Percentiles rank a stretch among this genome's conserved stretches.
These are phyloP conservation scores for Cossypha caffra DNA, from an alignment of 2,797 vertebrate species.

Conservation along the genomic window DNA sequence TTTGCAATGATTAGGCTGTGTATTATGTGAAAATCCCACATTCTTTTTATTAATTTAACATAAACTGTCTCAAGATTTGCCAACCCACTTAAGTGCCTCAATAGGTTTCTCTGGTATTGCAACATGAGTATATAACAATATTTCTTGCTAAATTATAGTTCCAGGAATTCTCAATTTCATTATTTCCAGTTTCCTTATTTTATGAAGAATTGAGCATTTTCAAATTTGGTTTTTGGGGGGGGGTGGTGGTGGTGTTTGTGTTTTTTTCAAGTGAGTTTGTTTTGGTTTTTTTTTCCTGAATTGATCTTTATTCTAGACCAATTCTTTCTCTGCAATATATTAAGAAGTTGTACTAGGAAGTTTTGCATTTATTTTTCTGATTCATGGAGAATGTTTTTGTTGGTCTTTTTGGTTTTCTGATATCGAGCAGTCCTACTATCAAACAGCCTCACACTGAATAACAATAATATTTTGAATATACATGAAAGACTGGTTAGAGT, in stretches of 20 bases:
- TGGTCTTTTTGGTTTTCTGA: neutral
- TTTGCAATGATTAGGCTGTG: neutral
- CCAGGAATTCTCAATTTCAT: neutral
- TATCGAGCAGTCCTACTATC: neutral
- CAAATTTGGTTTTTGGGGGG: neutral
- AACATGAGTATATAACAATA: neutral
- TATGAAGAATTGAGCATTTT: neutral
- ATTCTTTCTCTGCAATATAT: neutral
- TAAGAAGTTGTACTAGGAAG: neutral
- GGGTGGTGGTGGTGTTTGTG: accelerated
- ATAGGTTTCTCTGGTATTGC: neutral
- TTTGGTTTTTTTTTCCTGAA: accelerated
- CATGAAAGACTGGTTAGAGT: neutral
- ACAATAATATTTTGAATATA: neutral
- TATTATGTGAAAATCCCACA: neutral
- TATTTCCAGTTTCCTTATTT: neutral
- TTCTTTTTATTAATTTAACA: neutral
- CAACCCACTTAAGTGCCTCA: neutral
- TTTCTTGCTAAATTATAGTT: neutral
- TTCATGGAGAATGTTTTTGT: neutral
- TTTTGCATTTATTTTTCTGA: neutral
- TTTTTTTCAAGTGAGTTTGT: neutral
- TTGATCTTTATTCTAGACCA: neutral
- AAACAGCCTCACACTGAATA: neutral
- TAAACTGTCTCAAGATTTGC: neutral